These are phyloP conservation scores for Drosophila obscura DNA, from an alignment of 1,140 invertebrate genomes.

Conservation along the genomic window DNA sequence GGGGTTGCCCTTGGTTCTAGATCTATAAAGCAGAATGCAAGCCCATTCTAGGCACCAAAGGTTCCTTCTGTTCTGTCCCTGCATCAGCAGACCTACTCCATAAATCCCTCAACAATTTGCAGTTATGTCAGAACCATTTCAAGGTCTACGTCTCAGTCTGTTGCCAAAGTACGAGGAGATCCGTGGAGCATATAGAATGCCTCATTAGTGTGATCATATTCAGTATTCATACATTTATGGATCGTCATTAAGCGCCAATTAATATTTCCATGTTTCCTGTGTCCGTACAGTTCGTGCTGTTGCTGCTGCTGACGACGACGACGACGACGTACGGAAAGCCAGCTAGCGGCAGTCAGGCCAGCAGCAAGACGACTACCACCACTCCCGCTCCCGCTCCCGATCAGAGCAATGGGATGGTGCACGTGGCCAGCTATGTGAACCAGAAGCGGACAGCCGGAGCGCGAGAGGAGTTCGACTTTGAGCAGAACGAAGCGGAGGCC, in stretches of 20 bases:
- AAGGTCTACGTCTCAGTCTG: slow-evolving; percentile 38
- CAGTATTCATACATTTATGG: slow-evolving; percentile 35
- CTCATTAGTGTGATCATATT: slow-evolving; percentile 50
- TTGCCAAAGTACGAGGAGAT: neutral
- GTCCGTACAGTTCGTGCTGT: slow-evolving; percentile 48
- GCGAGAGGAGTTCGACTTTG: slow-evolving; percentile 63
- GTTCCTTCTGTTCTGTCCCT: neutral
- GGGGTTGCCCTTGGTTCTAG: no score
- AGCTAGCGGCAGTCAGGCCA: neutral
- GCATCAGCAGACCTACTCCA: neutral
- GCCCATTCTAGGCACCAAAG: neutral
- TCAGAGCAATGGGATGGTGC: slow-evolving; percentile 26
- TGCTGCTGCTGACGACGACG: slow-evolving; percentile 43
- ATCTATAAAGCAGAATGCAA: no score
- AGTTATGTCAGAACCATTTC: slow-evolving; percentile 39
- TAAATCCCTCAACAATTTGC: slow-evolving; percentile 30
- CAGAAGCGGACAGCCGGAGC: slow-evolving; percentile 11
- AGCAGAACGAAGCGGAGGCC: slow-evolving; percentile 62
- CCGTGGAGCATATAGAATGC: slow-evolving; percentile 52
- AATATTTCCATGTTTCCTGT: slow-evolving; percentile 32
- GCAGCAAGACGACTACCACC: no score
- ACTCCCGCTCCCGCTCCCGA: neutral
- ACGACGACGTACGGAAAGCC: slow-evolving; percentile 21
- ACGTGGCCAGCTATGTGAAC: slow-evolving; percentile 64
- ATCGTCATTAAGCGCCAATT: slow-evolving; percentile 41